A percentile compares a stretch with the other conserved stretches of the same genome.
phyloP scores from a whole-genome alignment of 2,888 invertebrate species.

The Tipula confusa region DNA sequence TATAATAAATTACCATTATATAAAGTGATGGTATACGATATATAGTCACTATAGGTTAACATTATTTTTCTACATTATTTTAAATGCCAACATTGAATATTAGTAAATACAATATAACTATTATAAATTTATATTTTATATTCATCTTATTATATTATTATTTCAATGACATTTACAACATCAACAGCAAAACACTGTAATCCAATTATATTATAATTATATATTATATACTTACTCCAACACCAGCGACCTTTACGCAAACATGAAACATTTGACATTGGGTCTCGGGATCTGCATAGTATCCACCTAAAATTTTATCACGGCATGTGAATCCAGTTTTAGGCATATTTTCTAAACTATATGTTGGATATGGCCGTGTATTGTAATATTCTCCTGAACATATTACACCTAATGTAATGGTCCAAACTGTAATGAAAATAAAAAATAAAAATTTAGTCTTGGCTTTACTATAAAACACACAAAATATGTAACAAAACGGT shows the following conservation, averaged over 20 bases:
- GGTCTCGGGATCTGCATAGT: constrained; percentile 82
- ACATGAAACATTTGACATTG: constrained; percentile 88
- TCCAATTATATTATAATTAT: neutral
- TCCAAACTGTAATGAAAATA: neutral
- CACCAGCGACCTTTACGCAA: constrained; percentile 78
- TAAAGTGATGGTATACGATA: neutral
- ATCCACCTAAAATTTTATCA: constrained; percentile 80
- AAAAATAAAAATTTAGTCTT: neutral
- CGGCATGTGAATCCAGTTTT: constrained; percentile 68
- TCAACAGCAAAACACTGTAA: neutral
- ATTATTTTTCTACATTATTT: neutral
- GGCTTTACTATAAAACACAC: neutral
- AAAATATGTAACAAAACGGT: too few species aligned
- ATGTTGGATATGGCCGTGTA: constrained; percentile 52
- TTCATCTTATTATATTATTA: neutral
- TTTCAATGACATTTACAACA: constrained; percentile 6
- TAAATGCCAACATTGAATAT: neutral
- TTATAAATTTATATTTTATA: neutral
- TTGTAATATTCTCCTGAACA: constrained; percentile 39
- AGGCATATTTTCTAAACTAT: constrained; percentile 58
- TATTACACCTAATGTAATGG: constrained; percentile 9
- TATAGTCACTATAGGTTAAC: neutral
- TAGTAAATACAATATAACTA: neutral
- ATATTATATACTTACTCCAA: constrained; percentile 54
- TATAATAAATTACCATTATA: neutral